phyloP scores from a whole-genome alignment of 2,113 vertebrate species.

The Orycteropus afer region DNA sequence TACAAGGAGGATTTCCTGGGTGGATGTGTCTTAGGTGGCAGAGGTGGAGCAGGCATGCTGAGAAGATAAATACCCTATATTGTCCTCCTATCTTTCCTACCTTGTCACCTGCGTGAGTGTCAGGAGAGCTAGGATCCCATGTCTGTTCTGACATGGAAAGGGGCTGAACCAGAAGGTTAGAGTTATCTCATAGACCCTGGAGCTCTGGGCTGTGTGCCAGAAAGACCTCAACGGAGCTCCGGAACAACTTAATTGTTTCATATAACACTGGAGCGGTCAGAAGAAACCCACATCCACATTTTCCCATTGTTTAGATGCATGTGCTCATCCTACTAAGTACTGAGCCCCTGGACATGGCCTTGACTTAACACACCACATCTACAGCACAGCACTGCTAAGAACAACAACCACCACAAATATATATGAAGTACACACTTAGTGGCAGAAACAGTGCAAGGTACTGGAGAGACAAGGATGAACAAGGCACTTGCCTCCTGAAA shows the following conservation, averaged over 20 bases:
- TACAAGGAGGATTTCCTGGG: not conserved
- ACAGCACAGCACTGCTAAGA: not conserved
- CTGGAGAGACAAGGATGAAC: no score
- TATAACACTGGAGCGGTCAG: no score
- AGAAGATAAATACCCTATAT: not conserved
- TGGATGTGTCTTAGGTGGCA: not conserved
- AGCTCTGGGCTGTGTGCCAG: no score
- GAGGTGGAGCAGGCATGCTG: not conserved
- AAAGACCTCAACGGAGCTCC: not conserved
- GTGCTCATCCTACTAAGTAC: accelerated
- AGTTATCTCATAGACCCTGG: not conserved
- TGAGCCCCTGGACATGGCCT: not conserved
- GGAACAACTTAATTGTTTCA: no score
- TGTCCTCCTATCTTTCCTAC: not conserved
- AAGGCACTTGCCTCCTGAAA: accelerated
- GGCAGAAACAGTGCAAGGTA: accelerated
- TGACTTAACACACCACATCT: not conserved
- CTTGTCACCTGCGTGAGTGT: accelerated
- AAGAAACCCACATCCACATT: not conserved
- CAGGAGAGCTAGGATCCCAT: no score
- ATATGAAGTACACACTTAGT: not conserved
- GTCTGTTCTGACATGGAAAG: not conserved
- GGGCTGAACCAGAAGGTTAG: not conserved
- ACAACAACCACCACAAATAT: not conserved
- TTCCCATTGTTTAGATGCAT: not conserved